Evolutionary conservation across 2,113 vertebrate species (phyloP), one percentile per base, ranked within the genome.

Genomic region (Ceyx cyanopectus): DNA sequence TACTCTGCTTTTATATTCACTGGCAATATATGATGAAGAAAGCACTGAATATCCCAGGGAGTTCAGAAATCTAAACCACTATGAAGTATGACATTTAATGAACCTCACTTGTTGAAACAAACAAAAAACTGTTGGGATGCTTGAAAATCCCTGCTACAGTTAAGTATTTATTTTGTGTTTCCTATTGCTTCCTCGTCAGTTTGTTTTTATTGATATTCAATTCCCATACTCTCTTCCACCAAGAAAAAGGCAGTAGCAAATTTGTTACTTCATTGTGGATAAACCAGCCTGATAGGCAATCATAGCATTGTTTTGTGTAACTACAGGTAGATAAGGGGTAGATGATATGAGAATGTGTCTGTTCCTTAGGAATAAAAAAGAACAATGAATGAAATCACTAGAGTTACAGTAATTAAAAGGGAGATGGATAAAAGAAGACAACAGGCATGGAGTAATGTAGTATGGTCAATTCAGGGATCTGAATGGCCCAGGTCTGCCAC

Each of bases 1-100:
- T 87, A 34, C 43, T 87, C 83, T 88, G 17, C 18, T 92, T 87
- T 91, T 90, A 50, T 81, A 83, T 78, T 86, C 74, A 90, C 29
- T 62, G 43, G 11, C 12, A 92, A 46, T 75, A 43, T 46, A 81
- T 34, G 51, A 66, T 41, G 22, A 90, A 90, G 61, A 81, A 50
- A 68, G 15, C 8, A 92, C 89, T 0, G 1, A 72, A 72, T 81
- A 24, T 88, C 92, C 81, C 85, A 87, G 68, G 75, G 87, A 81
- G 60, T 63, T 81, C 20, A 79, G 62, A 50, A 92, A 84, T 30
- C 29, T 78, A 85, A 81, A 89, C 6, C 56, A 81, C 46, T 32
- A 78, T 8, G 40, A 93, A 95, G 81, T 80, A 75, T 1, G 4
- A 76, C 40, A 76, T 53, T 30, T 53, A 66, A 93, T 82, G 19